Evolutionary conservation across 2,113 vertebrate genomes (phyloP), one percentile per base, ranked within the genome.

Genomic region (Sceloporus tristichus): DNA sequence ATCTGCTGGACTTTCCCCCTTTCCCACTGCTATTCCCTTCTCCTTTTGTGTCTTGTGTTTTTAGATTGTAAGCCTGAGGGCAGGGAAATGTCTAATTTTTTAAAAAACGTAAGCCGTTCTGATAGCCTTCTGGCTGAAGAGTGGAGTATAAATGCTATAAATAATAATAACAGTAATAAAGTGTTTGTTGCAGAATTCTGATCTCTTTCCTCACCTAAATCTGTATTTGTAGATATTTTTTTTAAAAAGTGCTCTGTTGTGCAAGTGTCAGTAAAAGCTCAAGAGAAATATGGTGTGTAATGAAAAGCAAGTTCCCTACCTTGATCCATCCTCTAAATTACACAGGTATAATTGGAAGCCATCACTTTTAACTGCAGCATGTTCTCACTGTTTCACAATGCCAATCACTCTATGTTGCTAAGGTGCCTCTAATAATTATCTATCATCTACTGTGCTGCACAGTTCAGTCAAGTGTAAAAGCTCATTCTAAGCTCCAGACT

Each of bases 351-450:
- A 92, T 59, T 93, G 93, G 91, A 90, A 92, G 85, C 53, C 90
- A 87, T 90, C 94, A 89, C 88, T 91, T 93, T 92, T 91, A 93
- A 93, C 94, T 93, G 87, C 80, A 91, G 11, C 75, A 38, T 0
- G 48, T 93, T 93, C 90, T 93, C 89, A 92, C 91, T 93, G 86
- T 92, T 89, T 90, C 91, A 38, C 92, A 92, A 85, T 92, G 93
- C 93, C 93, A 94, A 90, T 94, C 93, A 93, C 91, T 91, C 92
- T 82, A 91, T 91, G 93, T 94, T 94, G 88, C 91, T 92, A 54
- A 85, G 92, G 90, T 94, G 92, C 87, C 91, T 90, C 93, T 85
- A 94, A 94, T 92, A 94, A 95, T 94, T 89, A 92, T 90, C 91
- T 90, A 82, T 93, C 91, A 95, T 91, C 93, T 94, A 92, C 91